These are phyloP conservation scores for Yponomeuta cagnagella DNA, from an alignment of 2,888 invertebrate genomes.

Conservation along the genomic window DNA sequence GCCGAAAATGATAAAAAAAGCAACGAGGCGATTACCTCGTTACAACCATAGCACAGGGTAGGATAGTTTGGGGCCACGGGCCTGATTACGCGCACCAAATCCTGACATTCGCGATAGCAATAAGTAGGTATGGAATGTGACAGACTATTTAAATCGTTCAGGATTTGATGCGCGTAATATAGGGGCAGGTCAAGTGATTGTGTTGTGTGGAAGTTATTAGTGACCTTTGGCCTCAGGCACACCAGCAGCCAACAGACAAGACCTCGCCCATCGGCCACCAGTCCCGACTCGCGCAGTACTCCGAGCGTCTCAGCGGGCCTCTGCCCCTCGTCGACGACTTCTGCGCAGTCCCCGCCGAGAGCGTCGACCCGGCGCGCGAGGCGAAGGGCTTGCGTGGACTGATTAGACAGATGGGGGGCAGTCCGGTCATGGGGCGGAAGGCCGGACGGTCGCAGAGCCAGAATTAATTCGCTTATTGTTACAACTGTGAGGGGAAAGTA, in stretches of 20 bases:
- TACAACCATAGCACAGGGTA: no score
- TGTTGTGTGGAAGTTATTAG: no score
- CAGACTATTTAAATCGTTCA: no score
- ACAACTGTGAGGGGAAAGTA: no score
- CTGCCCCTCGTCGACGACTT: slow-evolving; percentile 93
- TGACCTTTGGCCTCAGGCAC: slow-evolving; percentile 13
- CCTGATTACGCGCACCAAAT: no score
- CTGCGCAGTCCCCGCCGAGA: slow-evolving; percentile 85
- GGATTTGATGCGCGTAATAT: no score
- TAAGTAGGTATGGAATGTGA: no score
- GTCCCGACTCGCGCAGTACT: slow-evolving; percentile 79
- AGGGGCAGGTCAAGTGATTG: no score
- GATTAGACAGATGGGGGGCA: slow-evolving; percentile 89
- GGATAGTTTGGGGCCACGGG: no score
- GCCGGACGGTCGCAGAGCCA: slow-evolving; percentile 69
- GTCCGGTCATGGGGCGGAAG: slow-evolving; percentile 87
- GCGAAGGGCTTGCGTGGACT: slow-evolving; percentile 86
- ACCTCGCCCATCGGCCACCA: slow-evolving; percentile 75
- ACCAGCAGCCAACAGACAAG: slow-evolving; percentile 43
- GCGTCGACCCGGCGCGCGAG: slow-evolving; percentile 78
- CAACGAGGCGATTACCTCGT: no score
- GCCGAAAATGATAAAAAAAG: no score
- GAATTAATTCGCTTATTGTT: slow-evolving; percentile 33
- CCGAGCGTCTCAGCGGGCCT: slow-evolving; percentile 74
- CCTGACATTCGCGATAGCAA: no score